Evolutionary conservation across 2,113 vertebrate species (phyloP).

Genomic region (Nothocercus nigrocapillus): DNA sequence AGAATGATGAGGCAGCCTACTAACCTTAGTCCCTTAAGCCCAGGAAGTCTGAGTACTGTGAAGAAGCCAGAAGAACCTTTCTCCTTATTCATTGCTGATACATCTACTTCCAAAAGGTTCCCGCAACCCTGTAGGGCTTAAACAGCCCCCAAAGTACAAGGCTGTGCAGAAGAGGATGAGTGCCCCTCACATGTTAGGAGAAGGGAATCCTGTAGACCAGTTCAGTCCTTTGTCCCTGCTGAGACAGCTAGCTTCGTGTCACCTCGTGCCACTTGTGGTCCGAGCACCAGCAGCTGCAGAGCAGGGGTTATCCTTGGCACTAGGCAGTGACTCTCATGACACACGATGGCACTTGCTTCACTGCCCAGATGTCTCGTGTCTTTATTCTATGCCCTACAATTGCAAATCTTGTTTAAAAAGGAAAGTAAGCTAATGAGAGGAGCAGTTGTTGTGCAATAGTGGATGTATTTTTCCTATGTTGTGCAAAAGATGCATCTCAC

Average conservation of each 20-base stretch:
- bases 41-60: neutral
- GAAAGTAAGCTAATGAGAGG: neutral
- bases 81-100: too few species aligned
- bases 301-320: slow-evolving; percentile 21
- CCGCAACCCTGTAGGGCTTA: neutral
- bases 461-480: neutral
- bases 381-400: neutral
- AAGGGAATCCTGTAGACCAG: neutral
- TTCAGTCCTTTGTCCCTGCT: neutral
- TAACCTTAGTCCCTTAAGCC: neutral
- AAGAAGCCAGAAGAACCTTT: neutral
- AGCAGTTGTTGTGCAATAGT: neutral
- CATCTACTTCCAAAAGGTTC: neutral
- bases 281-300: slow-evolving; percentile 30
- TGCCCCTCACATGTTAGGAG: neutral
- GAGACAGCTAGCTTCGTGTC: neutral
- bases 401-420: slow-evolving; percentile 1
- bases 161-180: neutral
- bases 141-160: neutral
- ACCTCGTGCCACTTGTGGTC: slow-evolving; percentile 2
- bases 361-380: slow-evolving; percentile 18
- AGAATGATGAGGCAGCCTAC: neutral
- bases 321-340: slow-evolving; percentile 33
- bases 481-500: neutral
- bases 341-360: slow-evolving; percentile 18